Evolutionary conservation across 30 jellyfish, hydroid and myxozoan genomes (phyloP), one percentile per base, ranked within the genome.

Genomic region (Hydractinia echinata): DNA sequence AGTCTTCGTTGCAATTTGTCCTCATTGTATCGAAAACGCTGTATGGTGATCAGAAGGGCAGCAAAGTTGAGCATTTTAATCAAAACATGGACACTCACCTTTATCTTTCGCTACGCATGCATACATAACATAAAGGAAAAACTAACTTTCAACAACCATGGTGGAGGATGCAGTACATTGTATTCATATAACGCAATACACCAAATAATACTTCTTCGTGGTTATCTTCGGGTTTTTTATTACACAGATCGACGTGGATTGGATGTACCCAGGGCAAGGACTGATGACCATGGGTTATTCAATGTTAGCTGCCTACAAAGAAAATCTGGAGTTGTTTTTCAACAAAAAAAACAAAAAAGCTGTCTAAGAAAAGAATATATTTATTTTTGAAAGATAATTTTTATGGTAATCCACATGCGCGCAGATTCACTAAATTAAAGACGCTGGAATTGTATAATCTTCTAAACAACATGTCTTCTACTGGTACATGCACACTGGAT

Each of bases 201-300:
- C 44, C 44, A 1, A 30, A 0, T 30, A 30, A 30, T 2, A 30
- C 44, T 30, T 2, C 44, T 30, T 30, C 44, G 2, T 30, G 44
- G 44, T 30, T 30, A 30, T 30, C 44, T 0, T 30, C 44, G 1
- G n/a, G 44, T 30, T 30, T 30, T 30, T 30, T 30, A 30, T 30
- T 30, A 30, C 0, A 6, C 51, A 71, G 81, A 52, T 78, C 54
- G 86, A 78, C 54, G 82, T 62, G 10, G 95, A 89, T 62, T 89
- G 96, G 96, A 70, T 66, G 86, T 89, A 89, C 56, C 85, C 95
- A 14, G 96, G 96, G 1, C 66, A 54, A 21, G 96, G 96, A 8
- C 86, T 67, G 54, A 67, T 89, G 88, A 66, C 89, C 14, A 89
- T 89, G 96, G 96, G 96, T 19, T 79, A 89, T 73, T 79, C 91